Percentiles rank a stretch among this genome's conserved stretches.
These are phyloP conservation scores for Oophaga sylvatica DNA, from an alignment of 2,797 vertebrate genomes.

Conservation along the genomic window DNA sequence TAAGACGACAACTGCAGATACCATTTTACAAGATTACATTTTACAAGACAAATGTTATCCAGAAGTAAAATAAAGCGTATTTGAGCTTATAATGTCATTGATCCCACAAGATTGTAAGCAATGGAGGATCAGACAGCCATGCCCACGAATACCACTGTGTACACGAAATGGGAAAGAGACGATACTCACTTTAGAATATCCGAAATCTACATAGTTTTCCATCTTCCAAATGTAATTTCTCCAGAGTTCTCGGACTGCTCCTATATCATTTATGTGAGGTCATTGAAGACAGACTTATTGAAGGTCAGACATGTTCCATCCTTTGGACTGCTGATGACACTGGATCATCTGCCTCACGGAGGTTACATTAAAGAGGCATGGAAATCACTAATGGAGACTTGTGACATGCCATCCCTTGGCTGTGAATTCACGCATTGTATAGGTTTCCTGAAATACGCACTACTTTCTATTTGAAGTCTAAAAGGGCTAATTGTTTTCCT, in stretches of 20 bases:
- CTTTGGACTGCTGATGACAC: conserved; percentile 63
- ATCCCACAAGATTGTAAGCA: background rate
- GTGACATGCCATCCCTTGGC: conserved; percentile 66
- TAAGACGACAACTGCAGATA: background rate
- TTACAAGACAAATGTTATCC: background rate
- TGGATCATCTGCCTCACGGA: conserved; percentile 67
- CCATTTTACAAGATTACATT: background rate
- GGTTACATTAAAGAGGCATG: conserved; percentile 47
- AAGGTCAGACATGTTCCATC: conserved; percentile 50
- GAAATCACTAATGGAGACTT: conserved; percentile 62
- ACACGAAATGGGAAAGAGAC: background rate
- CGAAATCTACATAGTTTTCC: conserved; percentile 80
- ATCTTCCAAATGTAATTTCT: conserved; percentile 66
- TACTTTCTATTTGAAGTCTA: conserved; percentile 62
- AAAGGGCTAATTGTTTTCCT: conserved; percentile 65
- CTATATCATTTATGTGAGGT: background rate
- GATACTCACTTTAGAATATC: conserved; percentile 85
- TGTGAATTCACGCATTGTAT: conserved; percentile 71
- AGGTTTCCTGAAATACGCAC: conserved; percentile 59
- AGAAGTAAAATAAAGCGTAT: background rate
- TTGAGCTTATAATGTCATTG: background rate
- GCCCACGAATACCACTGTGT: background rate
- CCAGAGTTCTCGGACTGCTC: conserved; percentile 23
- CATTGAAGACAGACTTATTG: conserved; percentile 5
- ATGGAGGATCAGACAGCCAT: too few relatives aligned